phyloP scores from a whole-genome alignment of 2,113 vertebrate genomes.

The Psammodynastes pulverulentus region DNA sequence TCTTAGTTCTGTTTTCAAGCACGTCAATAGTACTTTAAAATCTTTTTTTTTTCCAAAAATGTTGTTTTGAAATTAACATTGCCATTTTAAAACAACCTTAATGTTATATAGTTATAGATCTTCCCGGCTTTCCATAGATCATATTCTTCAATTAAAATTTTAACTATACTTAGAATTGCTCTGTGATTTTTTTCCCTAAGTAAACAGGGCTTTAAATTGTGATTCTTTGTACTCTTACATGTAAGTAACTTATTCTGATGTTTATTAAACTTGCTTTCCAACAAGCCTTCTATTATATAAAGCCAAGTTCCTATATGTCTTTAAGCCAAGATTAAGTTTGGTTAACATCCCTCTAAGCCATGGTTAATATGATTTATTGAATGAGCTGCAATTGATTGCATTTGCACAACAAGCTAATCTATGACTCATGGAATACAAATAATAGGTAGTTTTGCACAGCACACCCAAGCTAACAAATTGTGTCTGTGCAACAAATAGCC shows the following conservation, averaged over 20 bases:
- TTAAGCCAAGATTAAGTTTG: neutral
- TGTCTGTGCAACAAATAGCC: neutral
- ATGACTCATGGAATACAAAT: neutral
- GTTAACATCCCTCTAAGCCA: neutral
- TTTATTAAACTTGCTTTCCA: neutral
- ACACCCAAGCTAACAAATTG: neutral
- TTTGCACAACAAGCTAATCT: neutral
- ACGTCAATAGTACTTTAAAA: neutral
- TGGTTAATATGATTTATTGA: neutral
- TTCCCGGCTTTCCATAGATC: neutral
- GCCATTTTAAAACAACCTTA: neutral
- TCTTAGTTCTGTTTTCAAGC: neutral
- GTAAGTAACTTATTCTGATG: neutral
- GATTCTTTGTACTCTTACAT: neutral
- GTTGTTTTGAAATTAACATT: neutral
- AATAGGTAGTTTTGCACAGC: neutral
- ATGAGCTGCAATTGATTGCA: neutral
- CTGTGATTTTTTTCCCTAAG: neutral
- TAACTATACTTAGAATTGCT: neutral
- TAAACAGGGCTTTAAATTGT: neutral
- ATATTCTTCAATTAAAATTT: neutral
- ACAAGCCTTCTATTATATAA: neutral
- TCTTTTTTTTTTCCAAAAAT: neutral
- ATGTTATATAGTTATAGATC: neutral
- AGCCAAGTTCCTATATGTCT: neutral